phyloP scores from a whole-genome alignment of 2,888 invertebrate species.

The Lymantria monacha region DNA sequence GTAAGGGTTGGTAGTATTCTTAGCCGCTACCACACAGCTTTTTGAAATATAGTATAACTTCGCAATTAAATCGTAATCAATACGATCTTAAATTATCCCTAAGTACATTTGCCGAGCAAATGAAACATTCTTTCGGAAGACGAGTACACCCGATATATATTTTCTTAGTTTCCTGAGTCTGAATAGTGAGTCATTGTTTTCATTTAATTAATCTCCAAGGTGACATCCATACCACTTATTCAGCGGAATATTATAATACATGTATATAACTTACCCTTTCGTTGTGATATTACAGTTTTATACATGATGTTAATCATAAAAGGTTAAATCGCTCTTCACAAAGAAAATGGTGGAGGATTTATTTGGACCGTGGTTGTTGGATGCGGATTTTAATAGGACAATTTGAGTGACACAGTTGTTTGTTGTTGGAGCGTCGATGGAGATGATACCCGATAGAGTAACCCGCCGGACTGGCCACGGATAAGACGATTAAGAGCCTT shows the following conservation, averaged over 20 bases:
- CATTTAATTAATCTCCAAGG: slow-evolving; percentile 11
- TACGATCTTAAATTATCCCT: too few relatives aligned
- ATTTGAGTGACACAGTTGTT: too few relatives aligned
- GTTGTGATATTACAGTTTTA: slow-evolving; percentile 31
- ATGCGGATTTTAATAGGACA: too few relatives aligned
- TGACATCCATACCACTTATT: slow-evolving; percentile 23
- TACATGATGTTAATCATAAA: slow-evolving; percentile 42
- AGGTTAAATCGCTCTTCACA: slow-evolving; percentile 32
- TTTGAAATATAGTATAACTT: too few relatives aligned
- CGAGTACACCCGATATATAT: neutral
- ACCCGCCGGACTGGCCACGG: too few relatives aligned
- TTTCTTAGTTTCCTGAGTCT: neutral
- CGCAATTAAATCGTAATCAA: too few relatives aligned
- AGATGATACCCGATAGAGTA: too few relatives aligned
- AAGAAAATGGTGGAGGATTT: slow-evolving; percentile 29
- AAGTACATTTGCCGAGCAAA: too few relatives aligned
- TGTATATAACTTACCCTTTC: slow-evolving; percentile 28
- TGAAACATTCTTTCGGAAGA: neutral
- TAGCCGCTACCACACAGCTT: too few relatives aligned
- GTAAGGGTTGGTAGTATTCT: too few relatives aligned
- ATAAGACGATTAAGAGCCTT: too few relatives aligned
- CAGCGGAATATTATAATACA: slow-evolving; percentile 31
- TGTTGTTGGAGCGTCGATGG: too few relatives aligned
- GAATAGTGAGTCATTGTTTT: neutral
- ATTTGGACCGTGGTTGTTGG: slow-evolving; percentile 14